Base-by-base conservation (phyloP, 2,888 invertebrate genomes). In the Drosophila mayaguana region DNA sequence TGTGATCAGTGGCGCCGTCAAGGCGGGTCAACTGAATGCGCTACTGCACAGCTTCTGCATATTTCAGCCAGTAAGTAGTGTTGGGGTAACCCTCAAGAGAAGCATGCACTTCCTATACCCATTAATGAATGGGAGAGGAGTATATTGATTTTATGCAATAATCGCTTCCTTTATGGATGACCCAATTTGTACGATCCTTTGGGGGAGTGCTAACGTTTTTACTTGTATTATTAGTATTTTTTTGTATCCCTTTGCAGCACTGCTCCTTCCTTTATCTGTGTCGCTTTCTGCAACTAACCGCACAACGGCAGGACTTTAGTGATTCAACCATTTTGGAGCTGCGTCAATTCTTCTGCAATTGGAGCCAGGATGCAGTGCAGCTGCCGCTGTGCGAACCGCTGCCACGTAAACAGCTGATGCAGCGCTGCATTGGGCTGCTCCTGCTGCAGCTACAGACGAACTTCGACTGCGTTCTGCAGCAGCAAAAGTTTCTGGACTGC, bases 21-120 rank as follows among this genome's bases (percentile, higher is more conserved):
- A 92, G 18, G 93, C 93, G 32, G 94, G 95, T 14, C 95, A 94
- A 80, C 92, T 95, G 8, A 93, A 93, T 43, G 95, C 95, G 0
- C 89, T 97, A 28, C 93, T 94, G 54, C 94, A 95, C 81, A 95
- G 96, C 70, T 94, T 96, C 87, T 92, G 94, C 51, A 95, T 96
- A 80, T 97, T 97, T 91, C 94, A 96, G 92, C 95, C 95, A 79
- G 95, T 96, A 61, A 95, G 94, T 59, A 95, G 94, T 60, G 3
- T 32, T 0, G 14, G 0, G 8, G 11, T 16, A 32, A 56, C 40
- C 32, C 42, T 5, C 42, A 8, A 8, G 7, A 8, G 40, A 11
- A 25, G n/a, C 4, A 9, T 25, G 0, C 11, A 25, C 3, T 45
- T n/a, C n/a, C n/a, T n/a, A n/a, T n/a, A n/a, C n/a, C n/a, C n/a